These are phyloP conservation scores for Microcebus lehilahytsara DNA, from an alignment of 2,113 vertebrate species.

Conservation along the genomic window DNA sequence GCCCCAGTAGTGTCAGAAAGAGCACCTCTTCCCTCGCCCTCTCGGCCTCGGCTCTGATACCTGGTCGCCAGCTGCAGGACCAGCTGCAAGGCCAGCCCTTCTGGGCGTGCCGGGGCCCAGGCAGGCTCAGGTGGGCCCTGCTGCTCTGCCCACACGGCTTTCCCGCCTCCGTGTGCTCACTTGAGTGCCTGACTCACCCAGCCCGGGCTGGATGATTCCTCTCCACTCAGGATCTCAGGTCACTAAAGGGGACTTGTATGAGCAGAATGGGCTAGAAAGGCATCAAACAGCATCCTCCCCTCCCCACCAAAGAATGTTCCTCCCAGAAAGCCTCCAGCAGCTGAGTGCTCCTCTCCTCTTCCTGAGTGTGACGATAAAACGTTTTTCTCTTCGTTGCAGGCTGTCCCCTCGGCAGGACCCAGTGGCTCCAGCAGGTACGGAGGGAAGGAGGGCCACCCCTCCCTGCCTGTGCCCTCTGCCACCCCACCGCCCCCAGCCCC, in stretches of 20 bases:
- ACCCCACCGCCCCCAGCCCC: background rate
- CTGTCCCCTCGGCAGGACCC: constrained; percentile 80
- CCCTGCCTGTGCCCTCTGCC: fast-evolving
- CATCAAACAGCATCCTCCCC: background rate
- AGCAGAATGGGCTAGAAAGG: background rate
- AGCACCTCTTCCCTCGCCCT: background rate
- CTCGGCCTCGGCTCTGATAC: background rate
- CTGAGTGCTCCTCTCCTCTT: background rate
- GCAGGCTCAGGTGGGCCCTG: background rate
- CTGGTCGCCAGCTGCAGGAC: background rate
- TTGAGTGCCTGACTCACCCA: background rate
- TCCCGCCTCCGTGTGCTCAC: background rate
- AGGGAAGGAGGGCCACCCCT: background rate
- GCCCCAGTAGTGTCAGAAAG: too few relatives aligned
- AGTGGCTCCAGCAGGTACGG: constrained; percentile 90
- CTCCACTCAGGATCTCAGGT: background rate
- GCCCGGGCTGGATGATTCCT: background rate
- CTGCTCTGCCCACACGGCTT: background rate
- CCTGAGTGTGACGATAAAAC: background rate
- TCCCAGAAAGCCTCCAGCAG: background rate
- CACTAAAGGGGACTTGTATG: background rate
- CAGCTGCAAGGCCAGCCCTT: background rate
- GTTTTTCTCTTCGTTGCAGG: constrained; percentile 81
- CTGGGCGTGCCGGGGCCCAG: background rate
- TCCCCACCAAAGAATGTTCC: background rate